phyloP scores from a whole-genome alignment of 2,888 invertebrate species.

The Apomyelois bistriatella region DNA sequence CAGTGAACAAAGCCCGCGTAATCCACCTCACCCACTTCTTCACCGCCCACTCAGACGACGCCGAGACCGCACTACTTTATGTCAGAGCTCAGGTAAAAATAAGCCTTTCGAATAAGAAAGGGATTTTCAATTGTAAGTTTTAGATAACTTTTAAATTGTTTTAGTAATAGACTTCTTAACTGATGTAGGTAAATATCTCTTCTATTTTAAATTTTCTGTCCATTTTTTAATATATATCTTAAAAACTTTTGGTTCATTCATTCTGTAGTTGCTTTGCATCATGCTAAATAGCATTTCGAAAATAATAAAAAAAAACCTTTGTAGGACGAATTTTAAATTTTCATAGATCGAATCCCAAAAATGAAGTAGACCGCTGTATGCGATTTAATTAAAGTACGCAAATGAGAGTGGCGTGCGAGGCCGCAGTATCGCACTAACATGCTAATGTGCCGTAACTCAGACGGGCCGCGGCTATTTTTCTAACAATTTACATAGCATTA shows the following conservation, averaged over 20 bases:
- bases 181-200: too few relatives aligned
- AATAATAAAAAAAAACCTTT: too few relatives aligned
- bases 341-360: not conserved
- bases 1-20: constrained; percentile 19
- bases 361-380: not conserved
- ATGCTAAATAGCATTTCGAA: too few relatives aligned
- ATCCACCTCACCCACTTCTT: not conserved
- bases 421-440: constrained; percentile 3
- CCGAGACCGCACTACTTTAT: not conserved
- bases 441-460: constrained; percentile 14
- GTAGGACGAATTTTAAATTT: too few relatives aligned
- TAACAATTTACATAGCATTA: constrained; percentile 27
- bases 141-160: not conserved
- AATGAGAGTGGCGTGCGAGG: constrained; percentile 11
- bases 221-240: too few relatives aligned
- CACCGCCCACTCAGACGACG: not conserved
- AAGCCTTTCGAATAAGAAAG: not conserved
- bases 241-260: too few relatives aligned
- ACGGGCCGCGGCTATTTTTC: constrained; percentile 16
- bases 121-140: not conserved
- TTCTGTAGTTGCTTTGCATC: too few relatives aligned
- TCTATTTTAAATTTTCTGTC: too few relatives aligned
- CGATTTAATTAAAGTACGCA: not conserved
- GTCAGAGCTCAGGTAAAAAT: not conserved
- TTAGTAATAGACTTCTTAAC: not conserved